Percentiles rank a stretch among this genome's conserved stretches.
Evolutionary conservation across 2,797 vertebrate genomes (phyloP).

Genomic region (Paguma larvata): DNA sequence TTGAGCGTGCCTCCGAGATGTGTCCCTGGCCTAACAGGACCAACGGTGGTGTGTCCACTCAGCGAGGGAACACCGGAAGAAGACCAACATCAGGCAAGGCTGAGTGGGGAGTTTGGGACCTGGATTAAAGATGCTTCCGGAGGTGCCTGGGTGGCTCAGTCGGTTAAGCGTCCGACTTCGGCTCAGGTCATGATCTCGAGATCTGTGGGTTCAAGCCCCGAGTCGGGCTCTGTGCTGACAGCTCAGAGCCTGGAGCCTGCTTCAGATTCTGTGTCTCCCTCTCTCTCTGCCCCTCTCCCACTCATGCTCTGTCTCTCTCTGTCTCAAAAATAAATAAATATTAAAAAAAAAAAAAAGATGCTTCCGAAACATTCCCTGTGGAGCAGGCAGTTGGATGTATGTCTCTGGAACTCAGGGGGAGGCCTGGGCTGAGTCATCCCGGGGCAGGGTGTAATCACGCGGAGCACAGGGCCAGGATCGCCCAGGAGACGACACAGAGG

Average conservation of each 20-base stretch:
- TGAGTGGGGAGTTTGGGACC: not conserved
- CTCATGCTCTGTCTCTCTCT: no score
- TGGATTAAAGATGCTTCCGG: slow-evolving; percentile 38
- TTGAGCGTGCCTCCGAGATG: not conserved
- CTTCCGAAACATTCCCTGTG: not conserved
- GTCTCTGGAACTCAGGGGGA: slow-evolving; percentile 41
- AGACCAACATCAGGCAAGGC: not conserved
- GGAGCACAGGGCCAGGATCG: not conserved
- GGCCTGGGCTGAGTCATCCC: slow-evolving; percentile 16
- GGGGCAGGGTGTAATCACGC: slow-evolving; percentile 60
- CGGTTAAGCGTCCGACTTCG: no score
- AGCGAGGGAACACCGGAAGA: not conserved
- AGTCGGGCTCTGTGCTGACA: no score
- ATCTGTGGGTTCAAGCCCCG: no score
- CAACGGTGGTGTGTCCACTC: not conserved
- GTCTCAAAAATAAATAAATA: no score
- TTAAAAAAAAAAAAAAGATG: no score
- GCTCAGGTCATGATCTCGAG: no score
- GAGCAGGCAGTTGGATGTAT: not conserved
- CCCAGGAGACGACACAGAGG: not conserved
- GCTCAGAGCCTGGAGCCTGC: no score
- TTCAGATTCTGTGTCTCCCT: no score
- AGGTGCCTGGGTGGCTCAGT: no score
- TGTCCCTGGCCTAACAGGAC: not conserved
- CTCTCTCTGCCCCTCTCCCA: no score